A percentile compares a stretch with the other conserved stretches of the same genome.
phyloP scores from a whole-genome alignment of 1,140 invertebrate genomes.

The Drosophila sproati region DNA sequence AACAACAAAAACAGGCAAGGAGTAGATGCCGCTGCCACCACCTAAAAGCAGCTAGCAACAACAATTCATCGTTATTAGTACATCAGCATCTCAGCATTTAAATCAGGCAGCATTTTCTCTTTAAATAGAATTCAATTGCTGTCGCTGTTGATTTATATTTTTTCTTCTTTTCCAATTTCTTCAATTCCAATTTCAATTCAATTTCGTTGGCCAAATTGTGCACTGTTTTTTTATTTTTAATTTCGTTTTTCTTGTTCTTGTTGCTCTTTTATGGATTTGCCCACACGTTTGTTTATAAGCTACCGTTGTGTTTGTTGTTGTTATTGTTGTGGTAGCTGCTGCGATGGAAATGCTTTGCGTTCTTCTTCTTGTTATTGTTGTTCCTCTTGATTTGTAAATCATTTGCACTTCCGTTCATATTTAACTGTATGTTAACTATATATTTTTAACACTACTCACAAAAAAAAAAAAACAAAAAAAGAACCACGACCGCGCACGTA shows the following conservation, averaged over 20 bases:
- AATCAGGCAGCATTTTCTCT: neutral
- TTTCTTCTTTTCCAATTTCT: conserved; percentile 13
- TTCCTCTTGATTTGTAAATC: conserved; percentile 2
- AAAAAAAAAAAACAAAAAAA: conserved; percentile 16
- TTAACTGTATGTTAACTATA: conserved; percentile 6
- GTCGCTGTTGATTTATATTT: neutral
- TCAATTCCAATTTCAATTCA: conserved; percentile 10
- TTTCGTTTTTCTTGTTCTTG: conserved; percentile 23
- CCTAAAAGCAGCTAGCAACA: conserved; percentile 18
- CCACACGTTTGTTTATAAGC: conserved; percentile 45
- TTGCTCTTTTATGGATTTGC: conserved; percentile 44
- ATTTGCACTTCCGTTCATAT: conserved; percentile 3
- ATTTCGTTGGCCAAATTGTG: conserved; percentile 3
- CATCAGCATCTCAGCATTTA: conserved; percentile 18
- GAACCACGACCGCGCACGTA: conserved; percentile 31
- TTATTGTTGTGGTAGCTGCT: conserved; percentile 2
- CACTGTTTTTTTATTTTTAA: conserved; percentile 32
- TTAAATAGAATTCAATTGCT: conserved; percentile 31
- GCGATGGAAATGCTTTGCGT: conserved; percentile 8
- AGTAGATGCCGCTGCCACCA: conserved; percentile 18
- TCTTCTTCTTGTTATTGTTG: conserved; percentile 8
- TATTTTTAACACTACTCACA: conserved; percentile 11
- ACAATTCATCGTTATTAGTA: conserved; percentile 12
- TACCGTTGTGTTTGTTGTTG: conserved; percentile 16
- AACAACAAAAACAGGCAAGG: neutral